Percentiles rank a stretch among this genome's conserved stretches.
Conservation (phyloP, 92 coral and sea anemone species). For the Desmophyllum pertusum region DNA sequence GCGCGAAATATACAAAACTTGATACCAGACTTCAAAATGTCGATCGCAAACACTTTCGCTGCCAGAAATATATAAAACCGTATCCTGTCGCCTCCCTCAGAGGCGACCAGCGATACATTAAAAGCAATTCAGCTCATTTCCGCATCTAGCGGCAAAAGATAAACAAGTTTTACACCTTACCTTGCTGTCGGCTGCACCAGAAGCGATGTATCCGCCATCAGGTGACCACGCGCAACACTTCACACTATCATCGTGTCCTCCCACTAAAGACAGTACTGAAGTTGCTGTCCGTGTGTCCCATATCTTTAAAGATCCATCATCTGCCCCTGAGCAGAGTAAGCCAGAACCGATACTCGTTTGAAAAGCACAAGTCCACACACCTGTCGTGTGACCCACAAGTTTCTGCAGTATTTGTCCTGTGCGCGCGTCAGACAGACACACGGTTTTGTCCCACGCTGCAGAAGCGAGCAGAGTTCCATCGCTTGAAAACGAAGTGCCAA, state of each 20-base stretch:
- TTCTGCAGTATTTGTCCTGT: constrained; percentile 69
- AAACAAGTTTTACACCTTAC: constrained; percentile 29
- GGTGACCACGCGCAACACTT: constrained; percentile 93
- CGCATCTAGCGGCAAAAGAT: not conserved
- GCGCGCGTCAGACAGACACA: constrained; percentile 73
- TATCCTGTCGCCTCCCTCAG: not conserved
- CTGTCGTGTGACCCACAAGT: constrained; percentile 84
- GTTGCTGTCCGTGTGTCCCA: constrained; percentile 87
- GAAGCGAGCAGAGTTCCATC: constrained; percentile 83
- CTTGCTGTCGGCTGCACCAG: constrained; percentile 92
- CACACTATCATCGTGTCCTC: constrained; percentile 95
- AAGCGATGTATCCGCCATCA: constrained; percentile 83
- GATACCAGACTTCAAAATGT: not conserved
- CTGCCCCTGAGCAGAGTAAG: constrained; percentile 94
- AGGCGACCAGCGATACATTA: not conserved
- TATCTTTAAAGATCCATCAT: constrained; percentile 89
- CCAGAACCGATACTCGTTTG: constrained; percentile 59
- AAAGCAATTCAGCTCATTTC: not conserved
- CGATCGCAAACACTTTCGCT: not conserved
- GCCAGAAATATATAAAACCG: too few relatives aligned
- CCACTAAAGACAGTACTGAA: constrained; percentile 82
- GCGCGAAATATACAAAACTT: not conserved
- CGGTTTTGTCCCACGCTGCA: constrained; percentile 87
- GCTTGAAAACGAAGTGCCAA: constrained; percentile 84
- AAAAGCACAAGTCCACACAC: constrained; percentile 95